A percentile compares a stretch with the other conserved stretches of the same genome.
phyloP scores from a whole-genome alignment of 2,888 invertebrate species.

The Lycaena phlaeas region DNA sequence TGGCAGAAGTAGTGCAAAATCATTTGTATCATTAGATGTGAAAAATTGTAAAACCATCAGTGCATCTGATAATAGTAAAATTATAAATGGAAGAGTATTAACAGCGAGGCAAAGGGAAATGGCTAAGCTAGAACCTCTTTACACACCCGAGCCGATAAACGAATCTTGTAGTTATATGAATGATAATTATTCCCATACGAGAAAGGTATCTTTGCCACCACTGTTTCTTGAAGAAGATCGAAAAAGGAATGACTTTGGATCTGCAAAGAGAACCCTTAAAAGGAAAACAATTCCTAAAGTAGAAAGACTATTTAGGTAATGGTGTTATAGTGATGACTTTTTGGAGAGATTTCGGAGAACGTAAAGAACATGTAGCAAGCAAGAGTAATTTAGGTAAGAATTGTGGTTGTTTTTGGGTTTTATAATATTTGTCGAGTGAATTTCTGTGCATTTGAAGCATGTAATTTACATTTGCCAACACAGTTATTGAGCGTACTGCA shows the following conservation, averaged over 20 bases:
- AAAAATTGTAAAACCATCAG: constrained; percentile 36
- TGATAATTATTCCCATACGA: constrained; percentile 36
- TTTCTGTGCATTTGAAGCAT: too few species aligned
- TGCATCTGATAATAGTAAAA: constrained; percentile 41
- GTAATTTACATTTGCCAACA: too few species aligned
- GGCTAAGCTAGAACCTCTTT: constrained; percentile 46
- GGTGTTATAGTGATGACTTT: not conserved
- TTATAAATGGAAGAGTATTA: constrained; percentile 40
- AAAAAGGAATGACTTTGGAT: constrained; percentile 36
- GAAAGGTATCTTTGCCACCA: constrained; percentile 63
- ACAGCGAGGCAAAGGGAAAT: constrained; percentile 54
- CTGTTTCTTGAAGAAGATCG: constrained; percentile 56
- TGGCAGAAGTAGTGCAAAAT: constrained; percentile 64
- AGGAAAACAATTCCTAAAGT: constrained; percentile 18
- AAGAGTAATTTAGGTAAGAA: too few species aligned
- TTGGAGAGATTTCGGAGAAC: too few species aligned
- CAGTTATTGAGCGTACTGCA: too few species aligned
- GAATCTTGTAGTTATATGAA: constrained; percentile 32
- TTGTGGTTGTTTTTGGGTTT: too few species aligned
- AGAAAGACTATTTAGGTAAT: constrained; percentile 15
- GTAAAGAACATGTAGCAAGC: too few species aligned
- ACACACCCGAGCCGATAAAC: constrained; percentile 45
- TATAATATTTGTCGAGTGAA: too few species aligned
- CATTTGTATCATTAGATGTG: constrained; percentile 56
- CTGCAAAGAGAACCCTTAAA: constrained; percentile 43